Evolutionary conservation across 2,113 vertebrate species (phyloP).

Genomic region (Oncorhynchus mykiss): DNA sequence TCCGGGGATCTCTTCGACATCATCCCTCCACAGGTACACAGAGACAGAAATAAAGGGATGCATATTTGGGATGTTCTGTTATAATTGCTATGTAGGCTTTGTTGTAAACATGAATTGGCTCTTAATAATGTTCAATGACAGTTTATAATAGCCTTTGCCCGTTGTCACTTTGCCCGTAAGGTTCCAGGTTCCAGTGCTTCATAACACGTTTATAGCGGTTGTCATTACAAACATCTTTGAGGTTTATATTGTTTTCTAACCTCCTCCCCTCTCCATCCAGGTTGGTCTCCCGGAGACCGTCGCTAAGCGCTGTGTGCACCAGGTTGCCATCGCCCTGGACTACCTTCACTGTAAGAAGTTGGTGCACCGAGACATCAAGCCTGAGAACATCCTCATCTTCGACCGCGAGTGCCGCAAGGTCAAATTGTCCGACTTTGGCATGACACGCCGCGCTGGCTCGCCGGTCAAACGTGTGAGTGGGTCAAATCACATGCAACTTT

Average conservation of each 20-base stretch:
- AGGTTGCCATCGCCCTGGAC: slow-evolving; percentile 80
- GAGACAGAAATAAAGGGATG: neutral
- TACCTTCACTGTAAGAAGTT: slow-evolving; percentile 82
- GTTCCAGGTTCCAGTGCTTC: too few relatives aligned
- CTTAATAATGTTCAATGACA: too few relatives aligned
- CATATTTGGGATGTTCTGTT: too few relatives aligned
- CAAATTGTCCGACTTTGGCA: slow-evolving; percentile 83
- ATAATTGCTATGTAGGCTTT: too few relatives aligned
- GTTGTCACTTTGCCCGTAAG: too few relatives aligned
- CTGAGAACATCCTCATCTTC: slow-evolving; percentile 84
- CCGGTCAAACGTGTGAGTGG: slow-evolving; percentile 78
- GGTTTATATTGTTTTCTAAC: neutral
- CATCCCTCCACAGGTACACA: slow-evolving; percentile 82
- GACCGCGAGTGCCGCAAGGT: slow-evolving; percentile 82
- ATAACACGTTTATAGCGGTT: too few relatives aligned
- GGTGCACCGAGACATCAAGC: slow-evolving; percentile 83
- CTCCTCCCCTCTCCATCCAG: slow-evolving; percentile 38
- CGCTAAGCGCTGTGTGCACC: slow-evolving; percentile 83
- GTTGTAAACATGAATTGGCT: too few relatives aligned
- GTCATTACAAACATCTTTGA: too few relatives aligned
- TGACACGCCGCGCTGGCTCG: slow-evolving; percentile 80
- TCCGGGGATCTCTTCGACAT: slow-evolving; percentile 84
- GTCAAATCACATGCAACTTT: neutral
- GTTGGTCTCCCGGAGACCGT: slow-evolving; percentile 79
- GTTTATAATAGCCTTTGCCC: too few relatives aligned